Conservation (phyloP, 2,888 invertebrate species). For the Cremastinae sp. region DNA sequence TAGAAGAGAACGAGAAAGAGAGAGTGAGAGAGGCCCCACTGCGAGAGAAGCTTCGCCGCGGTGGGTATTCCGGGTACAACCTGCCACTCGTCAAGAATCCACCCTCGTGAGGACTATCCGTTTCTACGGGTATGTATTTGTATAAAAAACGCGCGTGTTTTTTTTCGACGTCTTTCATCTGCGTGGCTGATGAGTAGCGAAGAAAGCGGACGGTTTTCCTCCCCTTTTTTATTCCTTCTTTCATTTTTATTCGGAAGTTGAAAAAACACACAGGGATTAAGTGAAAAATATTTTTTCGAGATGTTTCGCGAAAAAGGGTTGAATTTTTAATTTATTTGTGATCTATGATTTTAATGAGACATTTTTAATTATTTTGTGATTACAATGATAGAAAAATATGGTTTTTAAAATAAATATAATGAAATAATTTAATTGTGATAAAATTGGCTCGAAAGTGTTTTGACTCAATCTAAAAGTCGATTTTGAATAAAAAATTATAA, state of each 20-base stretch:
- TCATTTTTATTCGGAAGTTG: conserved; percentile 1
- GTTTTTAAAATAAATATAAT: too few species aligned
- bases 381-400: too few species aligned
- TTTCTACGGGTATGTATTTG: conserved; percentile 11
- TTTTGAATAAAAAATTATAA: too few species aligned
- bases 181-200: conserved; percentile 58
- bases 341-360: too few species aligned
- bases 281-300: not conserved
- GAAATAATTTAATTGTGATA: too few species aligned
- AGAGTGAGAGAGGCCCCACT: conserved; percentile 72
- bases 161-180: conserved; percentile 32
- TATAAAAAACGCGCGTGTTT: conserved; percentile 3
- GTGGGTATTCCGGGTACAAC: conserved; percentile 79
- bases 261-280: not conserved
- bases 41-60: conserved; percentile 75
- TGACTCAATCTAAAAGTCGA: too few species aligned
- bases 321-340: too few species aligned
- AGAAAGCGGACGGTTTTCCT: conserved; percentile 38
- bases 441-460: too few species aligned
- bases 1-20: conserved; percentile 11
- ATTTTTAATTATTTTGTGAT: too few species aligned
- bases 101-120: conserved; percentile 72
- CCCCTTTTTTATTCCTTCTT: conserved; percentile 27
- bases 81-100: conserved; percentile 78
- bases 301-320: not conserved